Evolutionary conservation across 2,113 vertebrate species (phyloP).

Genomic region (Ellobius talpinus): DNA sequence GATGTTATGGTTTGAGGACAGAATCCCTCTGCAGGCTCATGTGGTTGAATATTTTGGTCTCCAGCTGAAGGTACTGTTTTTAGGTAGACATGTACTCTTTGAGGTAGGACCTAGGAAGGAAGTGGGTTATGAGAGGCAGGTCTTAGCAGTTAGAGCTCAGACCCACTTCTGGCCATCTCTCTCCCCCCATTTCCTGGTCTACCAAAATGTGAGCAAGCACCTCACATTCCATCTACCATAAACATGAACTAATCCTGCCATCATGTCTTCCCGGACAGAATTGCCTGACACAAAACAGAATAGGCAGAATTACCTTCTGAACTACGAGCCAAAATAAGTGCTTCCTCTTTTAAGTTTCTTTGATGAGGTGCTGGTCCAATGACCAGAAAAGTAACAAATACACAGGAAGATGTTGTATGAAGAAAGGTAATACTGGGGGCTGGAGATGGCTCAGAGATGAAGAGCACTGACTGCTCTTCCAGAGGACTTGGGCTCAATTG

Average conservation of each 20-base stretch:
- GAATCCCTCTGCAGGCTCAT: too few species aligned
- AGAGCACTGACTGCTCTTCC: too few species aligned
- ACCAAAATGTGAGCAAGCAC: neutral
- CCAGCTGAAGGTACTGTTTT: neutral
- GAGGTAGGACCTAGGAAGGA: neutral
- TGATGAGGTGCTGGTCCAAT: neutral
- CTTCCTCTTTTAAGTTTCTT: neutral
- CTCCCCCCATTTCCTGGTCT: neutral
- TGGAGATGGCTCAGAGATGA: too few species aligned
- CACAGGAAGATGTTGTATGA: neutral
- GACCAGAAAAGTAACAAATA: neutral
- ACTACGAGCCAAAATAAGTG: neutral
- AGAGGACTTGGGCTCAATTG: too few species aligned
- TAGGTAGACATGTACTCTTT: neutral
- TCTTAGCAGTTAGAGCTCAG: neutral
- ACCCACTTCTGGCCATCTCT: neutral
- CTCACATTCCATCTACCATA: neutral
- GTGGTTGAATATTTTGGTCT: neutral
- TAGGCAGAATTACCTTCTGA: neutral
- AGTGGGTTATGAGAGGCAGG: neutral
- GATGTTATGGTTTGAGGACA: neutral
- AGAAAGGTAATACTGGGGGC: constrained; percentile 13
- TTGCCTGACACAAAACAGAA: neutral
- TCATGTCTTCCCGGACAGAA: neutral
- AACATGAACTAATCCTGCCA: neutral